phyloP scores from a whole-genome alignment of 2,797 vertebrate genomes.

The Pantherophis vulpinus region DNA sequence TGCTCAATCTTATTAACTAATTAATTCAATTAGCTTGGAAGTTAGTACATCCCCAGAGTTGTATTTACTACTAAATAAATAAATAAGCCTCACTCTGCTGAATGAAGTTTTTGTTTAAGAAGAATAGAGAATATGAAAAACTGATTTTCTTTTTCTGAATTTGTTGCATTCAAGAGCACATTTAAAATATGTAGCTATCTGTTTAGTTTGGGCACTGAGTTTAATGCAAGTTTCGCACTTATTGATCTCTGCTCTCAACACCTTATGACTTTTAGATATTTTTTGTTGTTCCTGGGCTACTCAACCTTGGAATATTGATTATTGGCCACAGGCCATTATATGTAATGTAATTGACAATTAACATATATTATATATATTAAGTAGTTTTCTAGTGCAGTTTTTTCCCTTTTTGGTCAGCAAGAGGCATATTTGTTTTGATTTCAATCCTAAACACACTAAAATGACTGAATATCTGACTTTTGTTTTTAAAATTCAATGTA shows the following conservation, averaged over 20 bases:
- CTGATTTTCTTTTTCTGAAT: constrained; percentile 64
- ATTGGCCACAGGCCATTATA: constrained; percentile 71
- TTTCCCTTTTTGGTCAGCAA: not conserved
- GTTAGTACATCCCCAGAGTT: constrained; percentile 55
- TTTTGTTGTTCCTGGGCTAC: constrained; percentile 67
- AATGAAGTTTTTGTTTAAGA: not conserved
- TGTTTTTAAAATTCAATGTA: not conserved
- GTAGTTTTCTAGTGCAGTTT: constrained; percentile 77
- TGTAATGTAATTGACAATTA: constrained; percentile 66
- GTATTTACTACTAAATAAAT: constrained; percentile 32
- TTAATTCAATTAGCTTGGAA: constrained; percentile 67
- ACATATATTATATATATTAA: constrained; percentile 76
- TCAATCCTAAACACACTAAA: not conserved
- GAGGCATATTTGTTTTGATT: not conserved
- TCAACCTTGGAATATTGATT: constrained; percentile 66
- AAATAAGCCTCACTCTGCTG: not conserved
- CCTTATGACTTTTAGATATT: constrained; percentile 24
- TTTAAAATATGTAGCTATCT: constrained; percentile 60
- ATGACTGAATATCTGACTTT: not conserved
- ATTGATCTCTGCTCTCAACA: constrained; percentile 47
- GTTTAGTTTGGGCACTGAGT: constrained; percentile 68
- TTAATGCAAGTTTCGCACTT: constrained; percentile 39
- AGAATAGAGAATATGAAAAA: constrained; percentile 54
- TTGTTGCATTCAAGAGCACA: constrained; percentile 53
- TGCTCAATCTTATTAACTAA: constrained; percentile 60